phyloP scores from a whole-genome alignment of 2,888 invertebrate genomes.

The Rhodophaea formosa region DNA sequence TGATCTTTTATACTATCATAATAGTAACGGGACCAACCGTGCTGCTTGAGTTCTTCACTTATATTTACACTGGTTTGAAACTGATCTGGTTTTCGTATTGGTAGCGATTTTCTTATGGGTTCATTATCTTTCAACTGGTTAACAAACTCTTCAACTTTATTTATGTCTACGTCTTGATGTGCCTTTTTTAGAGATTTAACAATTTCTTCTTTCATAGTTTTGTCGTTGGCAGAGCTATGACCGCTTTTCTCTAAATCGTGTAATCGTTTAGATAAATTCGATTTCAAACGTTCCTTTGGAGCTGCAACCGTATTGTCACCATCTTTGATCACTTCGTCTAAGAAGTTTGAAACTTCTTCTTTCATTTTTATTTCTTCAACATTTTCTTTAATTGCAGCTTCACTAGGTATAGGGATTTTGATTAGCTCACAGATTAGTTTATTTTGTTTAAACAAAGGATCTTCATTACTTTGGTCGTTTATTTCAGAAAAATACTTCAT shows the following conservation, averaged over 20 bases:
- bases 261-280: slow-evolving; percentile 45
- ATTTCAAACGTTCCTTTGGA: slow-evolving; percentile 34
- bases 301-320: slow-evolving; percentile 28
- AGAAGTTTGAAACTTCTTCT: slow-evolving; percentile 38
- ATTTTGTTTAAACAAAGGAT: slow-evolving; percentile 45
- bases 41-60: not conserved
- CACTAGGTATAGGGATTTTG: slow-evolving; percentile 34
- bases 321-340: slow-evolving; percentile 36
- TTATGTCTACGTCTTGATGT: slow-evolving; percentile 30
- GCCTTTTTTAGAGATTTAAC: slow-evolving; percentile 42
- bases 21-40: slow-evolving; percentile 1
- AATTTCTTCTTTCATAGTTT: slow-evolving; percentile 49
- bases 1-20: not conserved
- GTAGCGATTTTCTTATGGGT: slow-evolving; percentile 32
- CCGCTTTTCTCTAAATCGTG: slow-evolving; percentile 47
- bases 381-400: slow-evolving; percentile 30
- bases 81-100: slow-evolving; percentile 11
- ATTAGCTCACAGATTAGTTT: slow-evolving; percentile 49
- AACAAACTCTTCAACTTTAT: slow-evolving; percentile 42
- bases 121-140: slow-evolving; percentile 41
- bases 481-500: slow-evolving; percentile 34
- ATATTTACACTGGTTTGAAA: not conserved
- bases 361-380: slow-evolving; percentile 39
- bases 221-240: slow-evolving; percentile 35
- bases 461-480: slow-evolving; percentile 26